Conservation (phyloP, 2,113 vertebrate genomes). For the Onychostoma macrolepis region DNA sequence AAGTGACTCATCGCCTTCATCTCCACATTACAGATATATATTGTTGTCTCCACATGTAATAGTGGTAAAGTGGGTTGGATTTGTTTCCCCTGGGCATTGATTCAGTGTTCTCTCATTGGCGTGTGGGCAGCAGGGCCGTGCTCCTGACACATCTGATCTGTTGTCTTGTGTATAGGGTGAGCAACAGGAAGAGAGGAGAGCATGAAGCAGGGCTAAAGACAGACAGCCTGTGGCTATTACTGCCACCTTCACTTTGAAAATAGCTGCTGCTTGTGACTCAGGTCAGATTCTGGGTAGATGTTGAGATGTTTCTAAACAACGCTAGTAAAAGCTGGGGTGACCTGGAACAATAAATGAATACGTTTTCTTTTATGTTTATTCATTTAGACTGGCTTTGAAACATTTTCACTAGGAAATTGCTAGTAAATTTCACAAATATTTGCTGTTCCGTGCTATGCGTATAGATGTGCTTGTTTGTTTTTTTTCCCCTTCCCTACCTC, state of each 20-base stretch:
- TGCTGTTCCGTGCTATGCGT: too few species aligned
- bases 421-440: too few species aligned
- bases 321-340: background rate
- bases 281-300: background rate
- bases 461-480: too few species aligned
- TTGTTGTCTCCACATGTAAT: background rate
- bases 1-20: slow-evolving; percentile 15
- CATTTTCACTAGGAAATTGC: background rate
- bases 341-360: background rate
- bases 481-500: too few species aligned
- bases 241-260: slow-evolving; percentile 16
- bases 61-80: background rate
- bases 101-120: slow-evolving; percentile 7
- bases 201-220: slow-evolving; percentile 55
- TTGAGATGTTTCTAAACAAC: background rate
- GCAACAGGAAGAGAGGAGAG: slow-evolving; percentile 48
- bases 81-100: slow-evolving; percentile 10
- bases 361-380: background rate
- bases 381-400: background rate
- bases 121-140: slow-evolving; percentile 12
- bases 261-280: background rate
- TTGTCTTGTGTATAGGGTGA: background rate
- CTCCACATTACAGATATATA: slow-evolving; percentile 7
- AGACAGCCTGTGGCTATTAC: slow-evolving; percentile 34
- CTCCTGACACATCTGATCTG: slow-evolving; percentile 37